Evolutionary conservation across 2,113 vertebrate genomes (phyloP).

Genomic region (Myiopsitta monachus): DNA sequence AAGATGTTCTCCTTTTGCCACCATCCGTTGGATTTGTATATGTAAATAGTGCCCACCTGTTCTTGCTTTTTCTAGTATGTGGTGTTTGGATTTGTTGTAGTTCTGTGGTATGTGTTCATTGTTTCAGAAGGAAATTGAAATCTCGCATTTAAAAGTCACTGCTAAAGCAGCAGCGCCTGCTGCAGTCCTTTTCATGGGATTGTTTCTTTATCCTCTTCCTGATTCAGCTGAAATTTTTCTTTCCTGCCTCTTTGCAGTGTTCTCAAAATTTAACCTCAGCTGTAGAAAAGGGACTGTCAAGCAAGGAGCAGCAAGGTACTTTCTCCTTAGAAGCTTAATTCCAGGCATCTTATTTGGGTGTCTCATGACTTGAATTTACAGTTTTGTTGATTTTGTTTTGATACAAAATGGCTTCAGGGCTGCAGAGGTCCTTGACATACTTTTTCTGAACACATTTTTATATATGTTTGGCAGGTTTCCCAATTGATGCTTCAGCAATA

Average conservation of each 20-base stretch:
- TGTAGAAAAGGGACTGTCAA: background rate
- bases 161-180: background rate
- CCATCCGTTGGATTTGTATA: background rate
- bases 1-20: background rate
- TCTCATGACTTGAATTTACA: background rate
- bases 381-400: background rate
- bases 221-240: background rate
- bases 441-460: background rate
- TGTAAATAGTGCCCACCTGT: background rate
- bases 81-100: background rate
- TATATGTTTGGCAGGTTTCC: background rate
- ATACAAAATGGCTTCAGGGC: background rate
- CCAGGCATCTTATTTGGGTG: background rate
- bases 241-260: background rate
- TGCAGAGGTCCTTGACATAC: background rate
- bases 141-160: background rate
- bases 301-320: background rate
- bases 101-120: background rate
- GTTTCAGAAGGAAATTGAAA: background rate
- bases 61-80: background rate
- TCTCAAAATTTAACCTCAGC: background rate
- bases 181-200: background rate
- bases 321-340: background rate
- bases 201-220: background rate
- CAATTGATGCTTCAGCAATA: background rate